Evolutionary conservation across 1,140 invertebrate genomes (phyloP), one percentile per base, ranked within the genome.

Genomic region (Cyrtorhinus lividipennis): DNA sequence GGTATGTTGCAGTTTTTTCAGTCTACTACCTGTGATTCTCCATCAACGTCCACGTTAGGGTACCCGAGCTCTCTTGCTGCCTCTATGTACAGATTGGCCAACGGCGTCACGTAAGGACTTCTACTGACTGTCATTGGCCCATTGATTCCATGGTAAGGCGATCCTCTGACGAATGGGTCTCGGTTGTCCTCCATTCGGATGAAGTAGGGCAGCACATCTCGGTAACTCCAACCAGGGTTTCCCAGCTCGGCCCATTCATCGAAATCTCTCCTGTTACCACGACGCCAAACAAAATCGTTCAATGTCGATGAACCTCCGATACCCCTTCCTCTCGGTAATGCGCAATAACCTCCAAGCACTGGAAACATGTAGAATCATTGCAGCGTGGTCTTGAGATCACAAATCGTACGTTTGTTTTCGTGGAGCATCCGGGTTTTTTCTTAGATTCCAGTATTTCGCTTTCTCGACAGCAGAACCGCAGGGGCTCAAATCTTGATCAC

Each of bases 261-360:
- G 68, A 80, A 84, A 69, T 83, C 80, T 56, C 67, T 69, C 8
- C 74, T 73, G 70, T 81, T 76, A 0, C 83, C 83, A 60, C 80
- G 71, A 0, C 80, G 74, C 67, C 83, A 84, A 1, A 81, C 75
- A 78, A 83, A 83, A 23, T 74, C 79, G 69, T 85, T 85, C 24
- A 85, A 72, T 5, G 73, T 73, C 24, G 79, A 81, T 22, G 73
- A 76, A 15, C 83, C 83, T 5, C 88, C 88, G 70, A 85, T 73
- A 12, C 76, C 75, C 71, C 78, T 79, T 2, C 75, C 77, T 58
- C 70, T 66, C 2, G 72, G 69, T 69, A 67, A 8, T 72, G 20
- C 15, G 26, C 61, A 62, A n/a, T 24, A 26, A 18, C 61, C 61
- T 56, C 30, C 73, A 62, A 71, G 73, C 48, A 13, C 61, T 62